These are phyloP conservation scores for Armadillidium nasatum DNA, from an alignment of 1,140 invertebrate species.

Conservation along the genomic window DNA sequence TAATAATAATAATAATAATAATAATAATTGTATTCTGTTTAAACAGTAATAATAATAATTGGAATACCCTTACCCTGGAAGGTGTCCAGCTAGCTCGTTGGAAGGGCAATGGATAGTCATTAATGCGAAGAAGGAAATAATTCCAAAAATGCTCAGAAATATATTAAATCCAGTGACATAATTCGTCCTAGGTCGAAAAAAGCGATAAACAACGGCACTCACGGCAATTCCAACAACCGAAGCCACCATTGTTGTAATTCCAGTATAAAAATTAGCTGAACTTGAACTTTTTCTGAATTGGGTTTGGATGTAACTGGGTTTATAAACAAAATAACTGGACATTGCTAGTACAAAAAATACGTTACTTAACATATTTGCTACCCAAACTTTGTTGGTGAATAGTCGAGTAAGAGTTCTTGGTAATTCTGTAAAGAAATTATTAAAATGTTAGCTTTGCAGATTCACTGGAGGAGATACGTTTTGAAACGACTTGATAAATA, in stretches of 20 bases:
- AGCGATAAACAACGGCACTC: constrained; percentile 27
- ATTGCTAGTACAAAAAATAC: not conserved
- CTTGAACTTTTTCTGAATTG: not conserved
- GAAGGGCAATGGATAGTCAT: constrained; percentile 12
- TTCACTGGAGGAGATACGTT: not conserved
- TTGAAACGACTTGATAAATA: not conserved
- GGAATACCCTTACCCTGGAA: not conserved
- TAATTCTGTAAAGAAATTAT: not conserved
- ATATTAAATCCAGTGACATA: constrained; percentile 34
- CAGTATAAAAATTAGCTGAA: constrained; percentile 17
- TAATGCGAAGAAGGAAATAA: constrained; percentile 10
- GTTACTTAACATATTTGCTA: not conserved
- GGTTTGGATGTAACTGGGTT: not conserved
- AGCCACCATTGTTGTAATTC: constrained; percentile 30
- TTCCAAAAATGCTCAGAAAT: constrained; percentile 31
- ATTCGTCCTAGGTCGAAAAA: constrained; percentile 20
- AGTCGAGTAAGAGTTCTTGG: not conserved
- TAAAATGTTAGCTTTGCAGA: too few species aligned
- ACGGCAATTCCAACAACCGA: constrained; percentile 32
- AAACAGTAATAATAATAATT: too few species aligned
- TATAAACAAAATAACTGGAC: not conserved
- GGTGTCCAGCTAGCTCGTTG: not conserved
- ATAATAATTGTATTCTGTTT: too few species aligned
- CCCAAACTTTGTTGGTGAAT: not conserved
- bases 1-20: too few species aligned